Percentiles rank a stretch among this genome's conserved stretches.
Evolutionary conservation across 1,140 invertebrate species (phyloP).

Genomic region (Scaptodrosophila lebanonensis): DNA sequence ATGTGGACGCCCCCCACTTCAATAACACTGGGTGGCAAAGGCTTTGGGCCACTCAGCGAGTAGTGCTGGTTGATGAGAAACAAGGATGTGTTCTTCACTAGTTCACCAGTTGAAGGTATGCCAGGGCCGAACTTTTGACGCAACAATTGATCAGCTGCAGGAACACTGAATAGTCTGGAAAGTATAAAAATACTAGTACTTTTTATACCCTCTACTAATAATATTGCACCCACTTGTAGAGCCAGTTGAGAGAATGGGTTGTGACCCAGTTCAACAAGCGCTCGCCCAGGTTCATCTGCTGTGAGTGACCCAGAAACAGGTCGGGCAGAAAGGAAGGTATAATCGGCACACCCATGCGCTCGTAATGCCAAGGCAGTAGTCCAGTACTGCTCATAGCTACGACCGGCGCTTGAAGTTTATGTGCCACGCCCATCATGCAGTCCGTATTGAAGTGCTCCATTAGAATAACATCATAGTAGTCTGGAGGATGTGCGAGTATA

Average conservation of each 20-base stretch:
- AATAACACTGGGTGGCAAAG: slow-evolving; percentile 81
- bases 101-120: slow-evolving; percentile 79
- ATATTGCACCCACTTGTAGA: slow-evolving; percentile 69
- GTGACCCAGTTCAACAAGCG: slow-evolving; percentile 76
- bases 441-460: slow-evolving; percentile 84
- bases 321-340: slow-evolving; percentile 80
- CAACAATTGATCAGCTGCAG: slow-evolving; percentile 45
- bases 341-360: slow-evolving; percentile 79
- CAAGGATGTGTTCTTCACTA: slow-evolving; percentile 80
- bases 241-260: slow-evolving; percentile 46
- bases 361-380: slow-evolving; percentile 80
- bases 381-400: slow-evolving; percentile 80
- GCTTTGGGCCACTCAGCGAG: slow-evolving; percentile 79
- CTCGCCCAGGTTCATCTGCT: slow-evolving; percentile 78
- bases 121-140: slow-evolving; percentile 76
- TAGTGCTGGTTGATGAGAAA: slow-evolving; percentile 83
- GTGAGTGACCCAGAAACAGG: slow-evolving; percentile 78
- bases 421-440: slow-evolving; percentile 81
- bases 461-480: slow-evolving; percentile 83
- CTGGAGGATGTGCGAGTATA: slow-evolving; percentile 49
- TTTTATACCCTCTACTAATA: slow-evolving; percentile 12
- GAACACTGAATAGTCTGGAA: slow-evolving; percentile 35
- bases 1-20: slow-evolving; percentile 85
- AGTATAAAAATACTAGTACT: no score
- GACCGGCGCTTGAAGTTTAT: slow-evolving; percentile 81